phyloP scores from a whole-genome alignment of 2,888 invertebrate genomes.

The Fragum sueziense region DNA sequence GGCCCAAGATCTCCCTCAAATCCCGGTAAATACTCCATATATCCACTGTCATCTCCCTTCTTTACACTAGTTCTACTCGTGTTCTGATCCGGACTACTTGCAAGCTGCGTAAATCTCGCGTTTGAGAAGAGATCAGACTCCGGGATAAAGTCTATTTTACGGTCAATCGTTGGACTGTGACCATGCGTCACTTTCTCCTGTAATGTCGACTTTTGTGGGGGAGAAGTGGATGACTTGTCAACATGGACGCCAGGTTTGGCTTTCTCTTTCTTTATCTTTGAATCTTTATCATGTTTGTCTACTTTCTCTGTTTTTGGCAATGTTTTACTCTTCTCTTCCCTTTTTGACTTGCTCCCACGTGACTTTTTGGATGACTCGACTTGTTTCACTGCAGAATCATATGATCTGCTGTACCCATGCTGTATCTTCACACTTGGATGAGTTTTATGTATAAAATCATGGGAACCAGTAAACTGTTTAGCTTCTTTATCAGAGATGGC shows the following conservation, averaged over 20 bases:
- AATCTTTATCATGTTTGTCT: slow-evolving; percentile 24
- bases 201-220: neutral
- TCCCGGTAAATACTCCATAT: slow-evolving; percentile 62
- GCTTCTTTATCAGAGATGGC: neutral
- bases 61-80: neutral
- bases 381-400: slow-evolving; percentile 45
- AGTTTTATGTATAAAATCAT: slow-evolving; percentile 26
- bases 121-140: slow-evolving; percentile 58
- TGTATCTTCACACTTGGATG: slow-evolving; percentile 42
- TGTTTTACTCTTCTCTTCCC: slow-evolving; percentile 27
- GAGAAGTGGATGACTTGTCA: neutral
- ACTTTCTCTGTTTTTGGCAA: slow-evolving; percentile 9
- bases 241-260: neutral
- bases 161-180: slow-evolving; percentile 40
- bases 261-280: slow-evolving; percentile 12
- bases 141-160: slow-evolving; percentile 47
- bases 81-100: slow-evolving; percentile 11
- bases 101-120: neutral
- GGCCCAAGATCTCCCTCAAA: neutral
- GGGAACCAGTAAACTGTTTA: slow-evolving; percentile 21
- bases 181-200: slow-evolving; percentile 26
- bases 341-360: slow-evolving; percentile 9
- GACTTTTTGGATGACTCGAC: slow-evolving; percentile 21
- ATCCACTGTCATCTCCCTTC: slow-evolving; percentile 50
- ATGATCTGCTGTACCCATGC: slow-evolving; percentile 54